Percentiles rank a stretch among this genome's conserved stretches.
Conservation (phyloP, 1,140 invertebrate species). For the Euschistus heros region DNA sequence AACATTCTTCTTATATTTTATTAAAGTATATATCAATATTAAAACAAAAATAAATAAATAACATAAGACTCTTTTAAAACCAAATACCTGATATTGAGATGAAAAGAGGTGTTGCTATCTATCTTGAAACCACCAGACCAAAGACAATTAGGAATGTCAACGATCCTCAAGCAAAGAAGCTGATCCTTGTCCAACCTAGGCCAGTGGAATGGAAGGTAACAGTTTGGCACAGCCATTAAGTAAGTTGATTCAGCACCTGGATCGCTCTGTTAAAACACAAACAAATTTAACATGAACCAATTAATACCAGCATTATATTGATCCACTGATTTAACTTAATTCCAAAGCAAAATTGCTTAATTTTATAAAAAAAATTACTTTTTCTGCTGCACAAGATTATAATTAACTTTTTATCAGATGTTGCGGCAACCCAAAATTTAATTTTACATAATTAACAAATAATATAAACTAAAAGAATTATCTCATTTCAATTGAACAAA, state of each 20-base stretch:
- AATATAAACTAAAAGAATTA: too few relatives aligned
- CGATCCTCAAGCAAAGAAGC: conserved; percentile 71
- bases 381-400: too few relatives aligned
- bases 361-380: too few relatives aligned
- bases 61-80: too few relatives aligned
- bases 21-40: too few relatives aligned
- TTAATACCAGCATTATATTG: neutral
- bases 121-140: conserved; percentile 95
- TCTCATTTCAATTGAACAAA: too few relatives aligned
- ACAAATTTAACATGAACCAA: neutral
- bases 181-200: conserved; percentile 78
- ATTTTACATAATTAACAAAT: too few relatives aligned
- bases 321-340: neutral
- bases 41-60: too few relatives aligned
- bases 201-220: conserved; percentile 92
- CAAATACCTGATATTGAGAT: conserved; percentile 70
- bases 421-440: too few relatives aligned
- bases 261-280: conserved; percentile 41
- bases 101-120: conserved; percentile 75
- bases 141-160: conserved; percentile 55
- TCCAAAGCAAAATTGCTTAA: too few relatives aligned
- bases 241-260: conserved; percentile 54
- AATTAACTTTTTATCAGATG: too few relatives aligned
- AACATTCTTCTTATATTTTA: too few relatives aligned
- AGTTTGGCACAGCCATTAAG: conserved; percentile 70